Conservation (phyloP, 2,113 vertebrate genomes). For the Candoia aspera region DNA sequence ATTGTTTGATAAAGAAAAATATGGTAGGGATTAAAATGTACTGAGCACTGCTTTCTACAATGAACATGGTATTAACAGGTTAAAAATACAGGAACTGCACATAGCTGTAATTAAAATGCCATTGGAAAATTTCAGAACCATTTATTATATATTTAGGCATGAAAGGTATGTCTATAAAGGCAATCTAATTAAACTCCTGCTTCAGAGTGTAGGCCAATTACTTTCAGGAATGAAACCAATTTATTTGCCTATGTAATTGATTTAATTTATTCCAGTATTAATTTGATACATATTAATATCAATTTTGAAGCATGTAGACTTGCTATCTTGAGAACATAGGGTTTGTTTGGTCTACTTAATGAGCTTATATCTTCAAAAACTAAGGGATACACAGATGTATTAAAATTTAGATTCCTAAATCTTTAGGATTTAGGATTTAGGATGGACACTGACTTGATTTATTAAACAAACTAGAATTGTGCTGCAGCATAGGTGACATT, state of each 20-base stretch:
- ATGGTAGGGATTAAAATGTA: neutral
- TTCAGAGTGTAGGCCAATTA: conserved; percentile 17
- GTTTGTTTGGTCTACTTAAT: neutral
- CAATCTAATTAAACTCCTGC: conserved; percentile 12
- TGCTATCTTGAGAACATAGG: neutral
- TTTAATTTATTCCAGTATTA: conserved; percentile 11
- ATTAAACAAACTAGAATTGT: neutral
- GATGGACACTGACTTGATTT: neutral
- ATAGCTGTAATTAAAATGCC: conserved; percentile 11
- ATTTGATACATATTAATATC: neutral
- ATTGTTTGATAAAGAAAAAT: neutral
- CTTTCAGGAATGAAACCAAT: conserved; percentile 26
- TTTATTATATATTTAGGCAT: neutral
- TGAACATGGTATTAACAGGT: neutral
- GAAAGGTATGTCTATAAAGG: neutral
- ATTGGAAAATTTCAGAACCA: neutral
- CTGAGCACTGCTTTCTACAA: conserved; percentile 1
- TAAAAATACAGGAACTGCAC: neutral
- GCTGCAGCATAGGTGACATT: neutral
- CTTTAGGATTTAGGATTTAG: neutral
- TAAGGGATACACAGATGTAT: neutral
- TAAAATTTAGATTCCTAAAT: neutral
- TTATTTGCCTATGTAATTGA: conserved; percentile 29
- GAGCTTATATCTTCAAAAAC: neutral
- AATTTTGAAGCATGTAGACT: conserved; percentile 10